Base-by-base conservation (phyloP, 2,888 invertebrate genomes). In the Nasonia oneida region DNA sequence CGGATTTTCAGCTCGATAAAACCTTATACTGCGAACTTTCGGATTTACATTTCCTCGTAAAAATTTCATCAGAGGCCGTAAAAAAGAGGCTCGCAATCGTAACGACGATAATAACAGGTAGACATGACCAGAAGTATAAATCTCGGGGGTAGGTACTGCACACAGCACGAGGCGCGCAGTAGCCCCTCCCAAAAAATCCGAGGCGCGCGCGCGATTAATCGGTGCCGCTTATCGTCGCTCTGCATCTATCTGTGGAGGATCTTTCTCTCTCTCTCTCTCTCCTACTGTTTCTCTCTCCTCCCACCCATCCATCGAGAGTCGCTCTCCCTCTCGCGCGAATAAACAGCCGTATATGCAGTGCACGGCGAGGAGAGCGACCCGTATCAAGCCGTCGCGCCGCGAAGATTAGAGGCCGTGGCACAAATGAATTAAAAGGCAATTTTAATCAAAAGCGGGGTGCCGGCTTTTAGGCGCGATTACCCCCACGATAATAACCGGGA, bases 341-440 rank as follows among this genome's bases (percentile, higher is more conserved):
- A 67, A 67, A 67, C 67, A 67, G 57, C 57, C 29, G 29, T 18
- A 57, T 4, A 53, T 18, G 64, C 29, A 29, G 29, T 29, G 1
- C 29, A 29, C 29, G 29, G 29, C 29, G 29, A 29, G 29, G 29
- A 29, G 29, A 29, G 14, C 81, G 87, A 73, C 73, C 84, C 37
- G 77, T 73, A 64, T 74, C 74, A 71, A 73, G 47, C 75, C 91
- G 91, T 3, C 91, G 91, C 2, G 70, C 33, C 71, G 89, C 90
- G 90, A 90, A 93, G 93, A 93, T 93, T 93, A 93, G 93, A 93
- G 93, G 91, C 73, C 29, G 29, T 33, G 29, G 67, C 93, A 91
- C 93, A 93, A 93, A 93, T 93, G 93, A 93, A 93, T 93, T 93
- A 93, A 93, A 93, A 93, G 93, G 90, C 92, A 93, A 93, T 93